Evolutionary conservation across 2,797 vertebrate species (phyloP), one percentile per base, ranked within the genome.

Genomic region (Tiaroga cobitis): DNA sequence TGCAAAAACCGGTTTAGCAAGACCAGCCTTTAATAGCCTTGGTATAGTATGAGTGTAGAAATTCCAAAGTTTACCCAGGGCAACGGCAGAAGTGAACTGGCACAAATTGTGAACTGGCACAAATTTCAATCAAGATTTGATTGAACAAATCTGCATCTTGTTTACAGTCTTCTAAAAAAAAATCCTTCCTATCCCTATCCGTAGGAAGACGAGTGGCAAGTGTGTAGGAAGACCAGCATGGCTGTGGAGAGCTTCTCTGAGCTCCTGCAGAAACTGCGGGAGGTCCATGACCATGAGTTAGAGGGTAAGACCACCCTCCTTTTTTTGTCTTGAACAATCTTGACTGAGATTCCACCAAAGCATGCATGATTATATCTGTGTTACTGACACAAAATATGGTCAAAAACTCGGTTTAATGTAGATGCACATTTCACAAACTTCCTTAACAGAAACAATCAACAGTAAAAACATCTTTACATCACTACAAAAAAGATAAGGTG

Each of bases 241-340:
- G 91, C 92, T 69, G 93, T 95, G 18, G 97, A 98, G 81, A 95
- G 90, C 82, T 99, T 99, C 90, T 89, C 89, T 26, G 97, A 96
- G 76, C 91, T 97, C 1, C 93, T 99, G 65, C 96, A 96, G 80
- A 96, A 95, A 89, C 94, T 99, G 81, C 96, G 93, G 89, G 97
- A 98, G 49, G 92, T 94, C 76, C 98, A 99, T 0, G 97, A 99
- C 82, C 95, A 96, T 65, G 98, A 99, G 74, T 89, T 98, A 81
- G 93, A 94, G 81, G 93, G 95, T 95, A 63, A 91, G 93, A 49
- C 61, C 56, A 18, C 41, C 16, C 10, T 49, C 19, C 15, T 5
- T 68, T 51, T 15, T 81, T 49, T 32, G 8, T 19, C 65, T n/a
- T 32, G 18, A 32, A 24, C 15, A 46, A 3, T 46, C 21, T 61